Base-by-base conservation (phyloP, 1,140 invertebrate species). In the Saccostrea glomerata region DNA sequence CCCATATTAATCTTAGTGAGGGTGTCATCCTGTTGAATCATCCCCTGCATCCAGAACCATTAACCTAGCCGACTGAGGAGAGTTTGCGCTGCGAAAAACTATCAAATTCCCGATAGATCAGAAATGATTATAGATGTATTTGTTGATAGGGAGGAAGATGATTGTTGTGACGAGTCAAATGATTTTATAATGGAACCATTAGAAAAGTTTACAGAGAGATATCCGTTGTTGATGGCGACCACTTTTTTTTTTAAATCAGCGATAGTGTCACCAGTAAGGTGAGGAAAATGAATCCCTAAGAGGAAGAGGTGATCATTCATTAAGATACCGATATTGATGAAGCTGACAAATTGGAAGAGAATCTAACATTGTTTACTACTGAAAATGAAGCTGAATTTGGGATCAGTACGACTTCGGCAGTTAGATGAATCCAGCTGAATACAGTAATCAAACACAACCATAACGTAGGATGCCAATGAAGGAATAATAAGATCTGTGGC, bases 101-200 rank as follows among this genome's bases (percentile, higher is more conserved):
- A 84, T n/a, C 2, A 1, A 36, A 36, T 36, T 36, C 30, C 30
- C 30, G 30, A 0, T 2, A 36, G 30, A 36, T 36, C 30, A 36
- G 30, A 36, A 36, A 36, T 36, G 0, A 36, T 36, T 36, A 2
- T 36, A 36, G 30, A 36, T 36, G 30, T 36, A 36, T 36, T 36
- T 36, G 30, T 36, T 36, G 30, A 36, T 2, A 36, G 30, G 30
- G 30, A 36, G 30, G 30, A 36, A 36, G 83, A 56, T 11, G 77
- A 82, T n/a, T 54, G 47, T 13, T 36, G 30, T 82, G 12, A 40
- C 15, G 47, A 55, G 30, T 13, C 36, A 0, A 9, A 70, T 56
- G 83, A 88, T n/a, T 85, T 70, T 85, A 17, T 88, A 85, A 17
- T 88, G 36, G 87, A 88, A 85, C 63, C 87, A 11, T 55, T 11